phyloP scores from a whole-genome alignment of 2,797 vertebrate species.

The Rhinogobio ventralis region DNA sequence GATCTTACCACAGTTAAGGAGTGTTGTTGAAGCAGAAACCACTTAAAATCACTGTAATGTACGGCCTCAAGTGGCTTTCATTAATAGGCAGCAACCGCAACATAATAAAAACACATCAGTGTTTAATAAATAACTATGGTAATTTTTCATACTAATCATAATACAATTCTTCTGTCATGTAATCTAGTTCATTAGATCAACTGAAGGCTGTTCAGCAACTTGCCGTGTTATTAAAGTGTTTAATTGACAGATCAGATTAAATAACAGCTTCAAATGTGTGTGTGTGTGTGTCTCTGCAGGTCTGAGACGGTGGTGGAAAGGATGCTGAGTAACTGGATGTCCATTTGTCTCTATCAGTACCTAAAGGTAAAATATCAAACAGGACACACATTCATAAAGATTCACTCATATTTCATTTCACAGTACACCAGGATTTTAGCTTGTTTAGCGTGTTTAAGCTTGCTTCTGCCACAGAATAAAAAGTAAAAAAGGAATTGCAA shows the following conservation, averaged over 20 bases:
- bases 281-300: conserved; percentile 67
- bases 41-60: conserved; percentile 4
- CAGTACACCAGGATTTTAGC: too few species aligned
- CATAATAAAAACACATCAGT: not conserved
- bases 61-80: not conserved
- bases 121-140: not conserved
- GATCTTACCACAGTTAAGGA: conserved; percentile 2
- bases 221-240: not conserved
- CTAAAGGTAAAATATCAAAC: conserved; percentile 78
- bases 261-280: not conserved
- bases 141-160: not conserved
- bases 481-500: not conserved
- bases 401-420: not conserved
- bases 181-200: not conserved
- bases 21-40: conserved; percentile 7
- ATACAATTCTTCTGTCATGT: not conserved
- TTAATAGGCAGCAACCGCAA: conserved; percentile 6
- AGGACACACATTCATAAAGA: not conserved
- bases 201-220: not conserved
- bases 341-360: conserved; percentile 89
- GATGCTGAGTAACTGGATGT: conserved; percentile 93
- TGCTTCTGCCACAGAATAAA: not conserved
- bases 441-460: not conserved
- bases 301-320: conserved; percentile 87
- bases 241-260: not conserved